Evolutionary conservation across 2,113 vertebrate species (phyloP), one percentile per base, ranked within the genome.

Genomic region (Anhinga rufa): DNA sequence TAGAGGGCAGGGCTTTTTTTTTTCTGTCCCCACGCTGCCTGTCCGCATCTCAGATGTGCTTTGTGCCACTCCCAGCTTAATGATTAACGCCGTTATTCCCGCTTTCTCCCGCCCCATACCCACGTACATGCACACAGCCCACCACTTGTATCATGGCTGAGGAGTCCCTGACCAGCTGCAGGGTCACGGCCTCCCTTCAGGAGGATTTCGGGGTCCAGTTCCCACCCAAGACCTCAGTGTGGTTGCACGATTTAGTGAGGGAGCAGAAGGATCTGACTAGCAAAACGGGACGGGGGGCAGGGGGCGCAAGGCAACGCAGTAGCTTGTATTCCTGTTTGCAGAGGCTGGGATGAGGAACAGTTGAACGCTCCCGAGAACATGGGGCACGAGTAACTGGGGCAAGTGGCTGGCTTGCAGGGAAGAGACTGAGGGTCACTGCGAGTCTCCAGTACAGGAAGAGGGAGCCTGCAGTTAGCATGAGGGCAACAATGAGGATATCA

Each of bases 41-140:
- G 34, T 8, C 71, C 22, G 46, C 32, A 5, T 17, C 64, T 24
- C 14, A 5, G 36, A 4, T 40, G 42, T 14, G 61, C 42, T 60
- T 32, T 17, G 2, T 36, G 10, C 9, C 29, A 4, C 19, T 17
- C 58, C 5, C 51, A 9, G 1, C 14, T 19, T 21, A 2, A 49
- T 1, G 19, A 34, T 12, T 14, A 9, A 25, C 5, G 9, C 19
- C 36, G 52, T 13, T 36, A 7, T 3, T 38, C 54, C 40, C 54
- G 2, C 0, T 7, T 22, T 17, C 20, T 65, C 26, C 16, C 42
- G 5, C 34, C 55, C 55, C 13, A 11, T 15, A 8, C 42, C 3
- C 11, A 1, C 3, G 12, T 1, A 4, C 9, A 2, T 3, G 18
- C 4, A 2, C 55, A 13, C 5, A 3, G 4, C 3, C 22, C 62